phyloP scores from a whole-genome alignment of 2,113 vertebrate species.

The Danio rerio region GRCz12tu NC_133185.1:27911001-27911500 shows the following conservation, averaged over 20 bases:
- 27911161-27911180: neutral
- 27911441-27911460: too few relatives aligned
- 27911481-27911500: too few relatives aligned
- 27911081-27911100: neutral
- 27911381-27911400: too few relatives aligned
- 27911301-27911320: too few relatives aligned
- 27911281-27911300: neutral
- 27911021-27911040: neutral
- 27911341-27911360: too few relatives aligned
- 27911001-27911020: neutral
- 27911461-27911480: too few relatives aligned
- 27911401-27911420: too few relatives aligned
- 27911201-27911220: neutral
- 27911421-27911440: too few relatives aligned
- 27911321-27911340: too few relatives aligned
- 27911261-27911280: neutral
- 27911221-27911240: neutral
- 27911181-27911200: neutral
- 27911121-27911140: conserved; percentile 12
- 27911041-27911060: neutral
- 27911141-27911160: conserved; percentile 1
- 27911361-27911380: too few relatives aligned
- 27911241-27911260: neutral
- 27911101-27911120: conserved; percentile 8
- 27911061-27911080: neutral